Evolutionary conservation across 2,797 vertebrate genomes (phyloP).

Genomic region (Pteronotus mesoamericanus): DNA sequence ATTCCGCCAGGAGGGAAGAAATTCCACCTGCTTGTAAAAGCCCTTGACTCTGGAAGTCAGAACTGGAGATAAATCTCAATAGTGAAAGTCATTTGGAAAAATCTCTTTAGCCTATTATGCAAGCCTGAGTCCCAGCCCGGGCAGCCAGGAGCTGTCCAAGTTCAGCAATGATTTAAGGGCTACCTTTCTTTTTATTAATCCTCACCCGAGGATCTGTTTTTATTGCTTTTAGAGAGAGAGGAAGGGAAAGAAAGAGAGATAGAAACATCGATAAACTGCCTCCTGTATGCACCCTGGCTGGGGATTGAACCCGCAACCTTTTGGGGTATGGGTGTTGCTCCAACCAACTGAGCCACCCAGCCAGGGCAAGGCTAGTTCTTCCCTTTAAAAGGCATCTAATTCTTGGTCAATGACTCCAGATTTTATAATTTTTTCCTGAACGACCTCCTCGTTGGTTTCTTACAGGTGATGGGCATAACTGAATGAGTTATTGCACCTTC

Average conservation of each 20-base stretch:
- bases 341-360: background rate
- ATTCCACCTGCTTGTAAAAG: background rate
- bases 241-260: background rate
- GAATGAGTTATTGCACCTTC: background rate
- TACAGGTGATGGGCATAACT: accelerated
- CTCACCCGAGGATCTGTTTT: no score
- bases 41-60: background rate
- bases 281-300: background rate
- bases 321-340: no score
- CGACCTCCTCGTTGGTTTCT: background rate
- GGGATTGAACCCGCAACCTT: no score
- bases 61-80: background rate
- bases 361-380: background rate
- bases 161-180: background rate
- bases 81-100: background rate
- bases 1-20: background rate
- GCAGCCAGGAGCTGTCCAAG: background rate
- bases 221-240: no score
- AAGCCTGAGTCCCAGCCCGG: background rate
- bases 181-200: background rate
- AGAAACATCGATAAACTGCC: background rate
- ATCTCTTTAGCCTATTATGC: background rate
- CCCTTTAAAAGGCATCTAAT: background rate
- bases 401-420: no score
- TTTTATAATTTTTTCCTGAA: background rate